A percentile compares a stretch with the other conserved stretches of the same genome.
Conservation (phyloP, 1,140 invertebrate species). For the Leptonema lineaticorne region DNA sequence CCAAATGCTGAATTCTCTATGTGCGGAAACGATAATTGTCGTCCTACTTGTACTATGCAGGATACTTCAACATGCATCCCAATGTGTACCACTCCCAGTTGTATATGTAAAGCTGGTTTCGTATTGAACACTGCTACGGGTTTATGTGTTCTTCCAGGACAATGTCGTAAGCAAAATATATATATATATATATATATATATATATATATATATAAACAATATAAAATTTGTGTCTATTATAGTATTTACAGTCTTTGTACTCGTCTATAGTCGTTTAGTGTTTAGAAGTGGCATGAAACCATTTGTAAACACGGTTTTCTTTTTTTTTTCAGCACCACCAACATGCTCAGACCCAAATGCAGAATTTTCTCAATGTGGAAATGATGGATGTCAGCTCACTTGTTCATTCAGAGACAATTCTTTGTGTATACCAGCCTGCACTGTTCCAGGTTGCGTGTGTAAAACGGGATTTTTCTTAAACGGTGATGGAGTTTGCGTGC, state of each 20-base stretch:
- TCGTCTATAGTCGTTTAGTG: too few relatives aligned
- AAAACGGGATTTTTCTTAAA: constrained; percentile 31
- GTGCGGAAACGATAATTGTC: not conserved
- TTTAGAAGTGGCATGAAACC: too few relatives aligned
- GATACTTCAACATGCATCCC: not conserved
- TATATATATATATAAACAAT: too few relatives aligned
- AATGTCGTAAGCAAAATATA: not conserved
- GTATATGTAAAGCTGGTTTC: not conserved
- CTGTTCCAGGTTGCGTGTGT: constrained; percentile 26
- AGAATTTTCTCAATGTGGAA: not conserved
- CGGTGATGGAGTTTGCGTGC: constrained; percentile 12
- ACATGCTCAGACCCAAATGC: not conserved
- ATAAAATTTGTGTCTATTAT: too few relatives aligned
- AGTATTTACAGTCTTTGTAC: too few relatives aligned
- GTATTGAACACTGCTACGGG: not conserved
- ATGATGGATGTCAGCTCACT: not conserved
- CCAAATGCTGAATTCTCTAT: not conserved
- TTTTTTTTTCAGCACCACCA: not conserved
- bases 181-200: too few relatives aligned
- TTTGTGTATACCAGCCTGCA: too few relatives aligned
- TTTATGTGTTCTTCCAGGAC: not conserved
- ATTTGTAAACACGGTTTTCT: not conserved
- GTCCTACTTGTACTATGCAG: not conserved
- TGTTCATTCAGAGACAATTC: not conserved
- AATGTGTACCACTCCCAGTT: not conserved